Evolutionary conservation across 2,888 invertebrate genomes (phyloP).

Genomic region (Dysmachus trigonus): DNA sequence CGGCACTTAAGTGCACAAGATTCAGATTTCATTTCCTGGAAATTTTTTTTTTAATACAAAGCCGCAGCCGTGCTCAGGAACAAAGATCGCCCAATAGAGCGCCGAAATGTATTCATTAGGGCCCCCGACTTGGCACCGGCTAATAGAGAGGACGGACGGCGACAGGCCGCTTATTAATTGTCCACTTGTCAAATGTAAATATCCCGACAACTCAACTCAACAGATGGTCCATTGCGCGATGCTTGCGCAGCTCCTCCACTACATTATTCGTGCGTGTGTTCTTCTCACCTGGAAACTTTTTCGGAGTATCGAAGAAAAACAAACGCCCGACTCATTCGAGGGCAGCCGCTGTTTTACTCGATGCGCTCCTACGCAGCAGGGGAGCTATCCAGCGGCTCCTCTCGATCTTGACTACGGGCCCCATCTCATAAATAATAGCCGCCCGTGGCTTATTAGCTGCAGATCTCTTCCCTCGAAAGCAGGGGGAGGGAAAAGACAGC

Average conservation of each 20-base stretch:
- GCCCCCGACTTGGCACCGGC: neutral
- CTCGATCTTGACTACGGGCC: neutral
- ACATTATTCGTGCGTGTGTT: neutral
- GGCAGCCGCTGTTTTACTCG: neutral
- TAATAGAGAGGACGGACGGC: neutral
- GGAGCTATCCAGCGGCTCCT: neutral
- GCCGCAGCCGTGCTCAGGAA: neutral
- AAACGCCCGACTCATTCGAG: neutral
- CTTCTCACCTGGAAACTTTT: conserved; percentile 18
- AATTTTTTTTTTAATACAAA: neutral
- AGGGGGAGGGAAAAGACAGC: neutral
- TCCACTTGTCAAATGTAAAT: conserved; percentile 23
- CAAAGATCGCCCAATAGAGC: neutral
- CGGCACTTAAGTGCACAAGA: neutral
- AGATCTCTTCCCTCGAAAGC: neutral
- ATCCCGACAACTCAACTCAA: neutral
- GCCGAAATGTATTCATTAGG: conserved; percentile 16
- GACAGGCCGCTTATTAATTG: conserved; percentile 10
- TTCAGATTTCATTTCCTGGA: neutral
- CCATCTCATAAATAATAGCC: conserved; percentile 4
- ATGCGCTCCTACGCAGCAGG: neutral
- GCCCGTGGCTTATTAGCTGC: conserved; percentile 19
- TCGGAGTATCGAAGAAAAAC: neutral
- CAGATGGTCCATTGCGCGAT: too few relatives aligned
- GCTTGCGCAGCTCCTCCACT: too few relatives aligned